Evolutionary conservation across 2,888 invertebrate species (phyloP).

Genomic region (Brenthis daphne): DNA sequence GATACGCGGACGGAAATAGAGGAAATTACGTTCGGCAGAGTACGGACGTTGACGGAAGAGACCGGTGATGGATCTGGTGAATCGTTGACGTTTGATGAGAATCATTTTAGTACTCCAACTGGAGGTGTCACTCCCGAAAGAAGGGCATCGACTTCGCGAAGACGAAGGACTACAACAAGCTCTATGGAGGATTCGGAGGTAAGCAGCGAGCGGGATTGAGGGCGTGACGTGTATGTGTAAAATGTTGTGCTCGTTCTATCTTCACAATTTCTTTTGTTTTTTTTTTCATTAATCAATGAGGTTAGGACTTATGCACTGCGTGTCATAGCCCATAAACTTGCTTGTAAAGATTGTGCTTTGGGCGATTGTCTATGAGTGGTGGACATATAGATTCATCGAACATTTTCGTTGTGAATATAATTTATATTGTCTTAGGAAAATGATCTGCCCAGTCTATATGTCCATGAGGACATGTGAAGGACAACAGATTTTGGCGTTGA

Average conservation of each 20-base stretch:
- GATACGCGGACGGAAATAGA: constrained; percentile 41
- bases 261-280: constrained; percentile 11
- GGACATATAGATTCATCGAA: constrained; percentile 37
- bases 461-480: constrained; percentile 51
- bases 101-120: constrained; percentile 77
- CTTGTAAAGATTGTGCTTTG: constrained; percentile 54
- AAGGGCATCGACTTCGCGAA: constrained; percentile 45
- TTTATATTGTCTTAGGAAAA: neutral
- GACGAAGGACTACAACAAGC: constrained; percentile 57
- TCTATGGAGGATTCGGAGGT: constrained; percentile 77
- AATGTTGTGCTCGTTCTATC: constrained; percentile 31
- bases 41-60: constrained; percentile 35
- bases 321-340: constrained; percentile 40
- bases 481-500: constrained; percentile 68
- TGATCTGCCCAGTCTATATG: constrained; percentile 43
- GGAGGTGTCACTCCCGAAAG: constrained; percentile 60
- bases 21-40: constrained; percentile 38
- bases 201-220: constrained; percentile 55
- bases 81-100: constrained; percentile 74
- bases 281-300: constrained; percentile 5
- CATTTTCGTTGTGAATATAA: neutral
- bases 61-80: constrained; percentile 49
- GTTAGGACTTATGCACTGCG: constrained; percentile 37
- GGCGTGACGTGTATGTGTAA: constrained; percentile 50
- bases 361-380: constrained; percentile 67